Conservation (phyloP, 2,113 vertebrate genomes). For the Oncorhynchus gorbuscha region DNA sequence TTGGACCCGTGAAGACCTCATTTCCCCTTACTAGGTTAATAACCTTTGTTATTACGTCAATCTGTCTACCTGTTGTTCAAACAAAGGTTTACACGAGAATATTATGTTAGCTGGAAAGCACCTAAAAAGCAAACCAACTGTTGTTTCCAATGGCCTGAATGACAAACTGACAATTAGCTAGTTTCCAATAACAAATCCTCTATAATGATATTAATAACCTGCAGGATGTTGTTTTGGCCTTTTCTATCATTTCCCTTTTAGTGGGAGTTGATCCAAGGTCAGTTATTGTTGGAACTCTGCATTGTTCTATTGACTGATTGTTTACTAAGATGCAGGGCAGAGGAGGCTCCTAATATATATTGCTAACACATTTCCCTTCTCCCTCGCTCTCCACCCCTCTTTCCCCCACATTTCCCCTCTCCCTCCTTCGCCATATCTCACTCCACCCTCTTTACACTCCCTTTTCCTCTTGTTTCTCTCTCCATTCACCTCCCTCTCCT, state of each 20-base stretch:
- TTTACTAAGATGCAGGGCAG: constrained; percentile 21
- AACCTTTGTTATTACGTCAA: not conserved
- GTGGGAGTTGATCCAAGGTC: not conserved
- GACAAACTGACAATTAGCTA: constrained; percentile 28
- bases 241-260: constrained; percentile 26
- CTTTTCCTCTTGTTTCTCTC: constrained; percentile 30
- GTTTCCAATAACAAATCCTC: constrained; percentile 62
- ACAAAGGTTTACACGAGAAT: not conserved
- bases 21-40: constrained; percentile 59
- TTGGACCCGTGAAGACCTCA: too few species aligned
- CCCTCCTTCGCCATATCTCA: constrained; percentile 25
- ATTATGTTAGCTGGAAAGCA: constrained; percentile 10
- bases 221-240: constrained; percentile 55
- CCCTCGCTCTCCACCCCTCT: constrained; percentile 32
- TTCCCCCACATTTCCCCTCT: not conserved
- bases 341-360: constrained; percentile 31
- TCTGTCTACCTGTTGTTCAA: not conserved
- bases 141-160: constrained; percentile 27
- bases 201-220: constrained; percentile 42
- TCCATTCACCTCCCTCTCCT: constrained; percentile 27
- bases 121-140: constrained; percentile 32
- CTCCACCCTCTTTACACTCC: constrained; percentile 9
- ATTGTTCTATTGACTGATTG: constrained; percentile 48
- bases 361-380: constrained; percentile 30
- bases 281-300: constrained; percentile 19